phyloP scores from a whole-genome alignment of 2,113 vertebrate species.

The Nerophis ophidion region DNA sequence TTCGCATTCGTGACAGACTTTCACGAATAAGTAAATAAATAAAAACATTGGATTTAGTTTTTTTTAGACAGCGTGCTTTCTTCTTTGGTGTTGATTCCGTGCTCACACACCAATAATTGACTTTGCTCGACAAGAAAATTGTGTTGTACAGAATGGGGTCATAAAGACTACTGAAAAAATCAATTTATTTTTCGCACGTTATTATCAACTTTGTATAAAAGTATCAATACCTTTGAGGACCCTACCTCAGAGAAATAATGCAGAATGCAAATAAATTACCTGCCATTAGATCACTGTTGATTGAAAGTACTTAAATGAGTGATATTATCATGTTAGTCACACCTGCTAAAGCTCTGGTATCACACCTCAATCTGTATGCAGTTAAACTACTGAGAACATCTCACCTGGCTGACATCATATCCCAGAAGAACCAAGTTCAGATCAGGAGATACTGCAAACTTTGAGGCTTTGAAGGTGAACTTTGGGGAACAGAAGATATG shows the following conservation, averaged over 20 bases:
- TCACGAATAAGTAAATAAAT: too few species aligned
- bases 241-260: background rate
- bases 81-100: too few species aligned
- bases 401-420: constrained; percentile 91
- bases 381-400: constrained; percentile 18
- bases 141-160: background rate
- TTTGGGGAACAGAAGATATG: constrained; percentile 46
- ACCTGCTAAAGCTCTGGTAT: constrained; percentile 7
- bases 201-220: too few species aligned
- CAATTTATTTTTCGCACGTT: background rate
- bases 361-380: background rate
- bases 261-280: background rate
- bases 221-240: too few species aligned
- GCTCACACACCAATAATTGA: too few species aligned
- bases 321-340: background rate
- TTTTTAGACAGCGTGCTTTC: too few species aligned
- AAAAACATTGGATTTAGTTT: too few species aligned
- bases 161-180: background rate
- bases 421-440: constrained; percentile 87
- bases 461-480: constrained; percentile 91
- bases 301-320: background rate
- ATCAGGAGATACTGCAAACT: constrained; percentile 87
- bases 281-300: background rate
- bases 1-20: too few species aligned
- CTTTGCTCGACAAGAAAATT: too few species aligned